Conservation (phyloP, 2,888 invertebrate genomes). For the Halictus ligatus region DNA sequence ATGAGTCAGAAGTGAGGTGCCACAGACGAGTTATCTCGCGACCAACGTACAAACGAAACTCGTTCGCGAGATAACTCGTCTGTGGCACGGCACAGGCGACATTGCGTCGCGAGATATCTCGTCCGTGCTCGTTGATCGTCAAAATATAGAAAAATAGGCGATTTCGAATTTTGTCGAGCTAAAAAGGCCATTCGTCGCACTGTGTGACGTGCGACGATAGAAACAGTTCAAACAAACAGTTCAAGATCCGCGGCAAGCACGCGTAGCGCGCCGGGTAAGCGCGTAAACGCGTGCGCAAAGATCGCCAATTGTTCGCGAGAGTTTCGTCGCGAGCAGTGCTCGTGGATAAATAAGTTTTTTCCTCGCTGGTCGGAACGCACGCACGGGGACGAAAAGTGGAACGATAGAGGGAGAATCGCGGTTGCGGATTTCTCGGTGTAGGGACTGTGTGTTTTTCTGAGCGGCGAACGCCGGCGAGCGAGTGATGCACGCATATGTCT, state of each 20-base stretch:
- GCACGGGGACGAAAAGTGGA: slow-evolving; percentile 44
- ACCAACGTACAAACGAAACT: no score
- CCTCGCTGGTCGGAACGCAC: slow-evolving; percentile 43
- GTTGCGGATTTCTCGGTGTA: slow-evolving; percentile 47
- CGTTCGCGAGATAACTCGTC: no score
- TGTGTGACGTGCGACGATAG: no score
- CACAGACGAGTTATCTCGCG: no score
- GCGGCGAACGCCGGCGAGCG: slow-evolving; percentile 78
- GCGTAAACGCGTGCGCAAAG: slow-evolving; percentile 59
- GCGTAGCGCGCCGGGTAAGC: slow-evolving; percentile 49
- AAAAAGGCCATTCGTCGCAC: no score
- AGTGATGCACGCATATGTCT: slow-evolving; percentile 91
- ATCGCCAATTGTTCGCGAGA: slow-evolving; percentile 67
- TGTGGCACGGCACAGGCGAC: no score
- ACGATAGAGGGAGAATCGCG: slow-evolving; percentile 45
- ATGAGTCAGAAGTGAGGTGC: neutral
- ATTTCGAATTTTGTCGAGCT: no score
- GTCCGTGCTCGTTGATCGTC: no score
- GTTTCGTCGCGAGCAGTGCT: slow-evolving; percentile 58
- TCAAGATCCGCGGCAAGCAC: slow-evolving; percentile 49
- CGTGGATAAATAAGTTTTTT: slow-evolving; percentile 66
- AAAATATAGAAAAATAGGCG: no score
- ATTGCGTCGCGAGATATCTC: no score
- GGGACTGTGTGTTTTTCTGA: slow-evolving; percentile 56
- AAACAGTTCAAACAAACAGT: slow-evolving; percentile 33